Conservation (phyloP, 1,140 invertebrate genomes). For the Chymomyza costata region DNA sequence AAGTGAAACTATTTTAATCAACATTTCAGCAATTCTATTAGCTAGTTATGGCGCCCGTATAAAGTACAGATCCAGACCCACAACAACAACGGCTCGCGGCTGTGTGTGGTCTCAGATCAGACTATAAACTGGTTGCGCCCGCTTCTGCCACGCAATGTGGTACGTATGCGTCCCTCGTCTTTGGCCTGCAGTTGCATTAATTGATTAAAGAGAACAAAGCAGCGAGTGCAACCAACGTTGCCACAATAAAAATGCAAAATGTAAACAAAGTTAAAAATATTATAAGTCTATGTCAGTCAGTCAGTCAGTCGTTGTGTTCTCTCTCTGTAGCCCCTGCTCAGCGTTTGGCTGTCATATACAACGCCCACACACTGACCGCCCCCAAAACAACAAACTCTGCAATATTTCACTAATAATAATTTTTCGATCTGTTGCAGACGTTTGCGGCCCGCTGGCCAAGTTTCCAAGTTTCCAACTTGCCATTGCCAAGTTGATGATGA, state of each 20-base stretch:
- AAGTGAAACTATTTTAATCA: conserved; percentile 72
- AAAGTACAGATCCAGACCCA: too few species aligned
- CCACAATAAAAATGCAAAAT: conserved; percentile 71
- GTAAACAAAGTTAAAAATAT: conserved; percentile 73
- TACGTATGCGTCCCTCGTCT: too few species aligned
- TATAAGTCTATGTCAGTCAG: too few species aligned
- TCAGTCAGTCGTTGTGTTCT: too few species aligned
- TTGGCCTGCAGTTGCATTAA: conserved; percentile 45
- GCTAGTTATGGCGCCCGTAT: conserved; percentile 45
- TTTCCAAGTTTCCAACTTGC: too few species aligned
- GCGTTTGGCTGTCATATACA: too few species aligned
- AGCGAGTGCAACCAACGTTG: conserved; percentile 27
- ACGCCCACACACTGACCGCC: conserved; percentile 12
- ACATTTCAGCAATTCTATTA: conserved; percentile 70
- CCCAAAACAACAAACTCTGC: conserved; percentile 23
- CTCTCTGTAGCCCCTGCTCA: too few species aligned
- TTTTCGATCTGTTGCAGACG: conserved; percentile 39
- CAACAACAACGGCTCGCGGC: conserved; percentile 4
- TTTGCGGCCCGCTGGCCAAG: conserved; percentile 3
- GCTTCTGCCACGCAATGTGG: background rate
- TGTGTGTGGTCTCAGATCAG: conserved; percentile 28
- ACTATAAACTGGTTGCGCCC: conserved; percentile 6
- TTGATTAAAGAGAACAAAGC: conserved; percentile 67
- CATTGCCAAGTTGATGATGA: too few species aligned
- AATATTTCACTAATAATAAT: conserved; percentile 48